Conservation (phyloP, 2,113 vertebrate species). For the Scomber colias region DNA sequence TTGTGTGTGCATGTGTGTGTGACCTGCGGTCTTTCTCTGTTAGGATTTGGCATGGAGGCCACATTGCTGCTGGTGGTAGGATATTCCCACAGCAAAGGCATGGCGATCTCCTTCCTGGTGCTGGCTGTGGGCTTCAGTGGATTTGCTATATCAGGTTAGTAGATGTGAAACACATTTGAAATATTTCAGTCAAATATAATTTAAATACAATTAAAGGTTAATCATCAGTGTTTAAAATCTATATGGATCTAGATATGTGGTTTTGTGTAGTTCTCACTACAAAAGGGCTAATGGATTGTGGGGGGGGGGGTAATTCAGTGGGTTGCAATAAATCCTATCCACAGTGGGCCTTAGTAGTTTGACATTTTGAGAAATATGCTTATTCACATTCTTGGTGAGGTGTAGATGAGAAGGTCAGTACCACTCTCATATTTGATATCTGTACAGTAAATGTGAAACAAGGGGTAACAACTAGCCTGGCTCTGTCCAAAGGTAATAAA, state of each 20-base stretch:
- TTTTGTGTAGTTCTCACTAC: neutral
- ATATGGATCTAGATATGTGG: neutral
- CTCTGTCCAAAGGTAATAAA: no score
- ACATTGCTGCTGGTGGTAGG: constrained; percentile 96
- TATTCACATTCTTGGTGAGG: no score
- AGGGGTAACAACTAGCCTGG: no score
- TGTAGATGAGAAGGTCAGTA: no score
- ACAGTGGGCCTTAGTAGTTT: no score
- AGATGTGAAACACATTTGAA: neutral
- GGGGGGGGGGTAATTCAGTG: no score
- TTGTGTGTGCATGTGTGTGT: constrained; percentile 51
- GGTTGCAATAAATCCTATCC: no score
- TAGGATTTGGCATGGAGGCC: constrained; percentile 99
- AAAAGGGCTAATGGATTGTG: neutral
- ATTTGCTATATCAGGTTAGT: constrained; percentile 98
- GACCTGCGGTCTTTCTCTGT: constrained; percentile 64
- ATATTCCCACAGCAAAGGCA: constrained; percentile 96
- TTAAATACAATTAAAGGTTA: neutral
- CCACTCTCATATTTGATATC: no score
- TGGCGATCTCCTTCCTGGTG: constrained; percentile 97
- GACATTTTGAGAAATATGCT: no score
- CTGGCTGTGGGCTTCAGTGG: constrained; percentile 98
- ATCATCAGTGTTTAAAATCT: neutral
- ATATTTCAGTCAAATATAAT: neutral
- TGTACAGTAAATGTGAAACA: neutral